These are phyloP conservation scores for Miniopterus natalensis DNA, from an alignment of 2,113 vertebrate species.

Conservation along the genomic window DNA sequence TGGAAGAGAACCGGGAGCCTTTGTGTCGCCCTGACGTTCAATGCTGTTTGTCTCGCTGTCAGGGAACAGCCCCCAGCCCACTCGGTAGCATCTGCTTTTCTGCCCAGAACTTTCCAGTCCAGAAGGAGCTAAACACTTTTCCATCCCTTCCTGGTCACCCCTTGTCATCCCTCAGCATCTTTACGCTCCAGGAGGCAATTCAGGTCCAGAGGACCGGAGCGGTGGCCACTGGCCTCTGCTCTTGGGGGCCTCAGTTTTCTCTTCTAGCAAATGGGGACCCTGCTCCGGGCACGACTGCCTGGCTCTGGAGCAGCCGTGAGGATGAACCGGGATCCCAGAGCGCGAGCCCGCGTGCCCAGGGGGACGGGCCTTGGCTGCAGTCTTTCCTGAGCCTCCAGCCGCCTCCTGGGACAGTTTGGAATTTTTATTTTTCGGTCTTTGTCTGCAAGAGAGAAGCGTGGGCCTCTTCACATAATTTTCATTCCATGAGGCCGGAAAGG, in stretches of 20 bases:
- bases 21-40: not conserved
- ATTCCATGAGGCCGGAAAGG: conserved; percentile 41
- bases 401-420: conserved; percentile 9
- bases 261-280: not conserved
- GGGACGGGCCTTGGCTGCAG: not conserved
- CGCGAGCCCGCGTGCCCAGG: accelerated
- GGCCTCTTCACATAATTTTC: conserved; percentile 59
- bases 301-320: not conserved
- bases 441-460: not conserved
- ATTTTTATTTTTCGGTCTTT: not conserved
- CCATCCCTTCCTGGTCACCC: not conserved
- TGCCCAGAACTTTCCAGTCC: not conserved
- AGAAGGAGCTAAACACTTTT: not conserved
- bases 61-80: not conserved
- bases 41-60: accelerated
- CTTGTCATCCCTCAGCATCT: accelerated
- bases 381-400: not conserved
- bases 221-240: not conserved
- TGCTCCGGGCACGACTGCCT: accelerated
- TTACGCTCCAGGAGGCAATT: not conserved
- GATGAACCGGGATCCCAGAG: accelerated
- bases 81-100: not conserved
- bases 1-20: not conserved
- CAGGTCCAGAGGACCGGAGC: accelerated
- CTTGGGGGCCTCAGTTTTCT: not conserved